Percentiles rank a stretch among this genome's conserved stretches.
Evolutionary conservation across 2,113 vertebrate species (phyloP).

Genomic region (Struthidea cinerea): DNA sequence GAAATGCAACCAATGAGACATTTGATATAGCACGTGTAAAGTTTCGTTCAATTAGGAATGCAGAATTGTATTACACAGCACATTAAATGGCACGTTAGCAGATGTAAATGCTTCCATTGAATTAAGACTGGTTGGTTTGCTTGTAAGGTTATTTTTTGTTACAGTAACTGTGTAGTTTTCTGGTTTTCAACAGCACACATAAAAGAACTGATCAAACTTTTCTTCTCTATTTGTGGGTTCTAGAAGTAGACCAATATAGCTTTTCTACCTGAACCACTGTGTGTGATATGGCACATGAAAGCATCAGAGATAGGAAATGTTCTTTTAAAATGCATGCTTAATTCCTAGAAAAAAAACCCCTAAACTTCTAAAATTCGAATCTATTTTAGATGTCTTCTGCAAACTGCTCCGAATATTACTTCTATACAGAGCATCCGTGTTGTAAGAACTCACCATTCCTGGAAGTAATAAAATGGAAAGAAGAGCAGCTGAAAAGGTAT

Average conservation of each 20-base stretch:
- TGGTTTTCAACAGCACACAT: neutral
- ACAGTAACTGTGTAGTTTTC: neutral
- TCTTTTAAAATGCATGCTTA: neutral
- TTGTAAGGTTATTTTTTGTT: neutral
- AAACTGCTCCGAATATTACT: neutral
- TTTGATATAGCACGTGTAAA: neutral
- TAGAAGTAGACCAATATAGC: neutral
- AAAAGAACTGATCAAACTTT: neutral
- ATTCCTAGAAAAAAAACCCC: neutral
- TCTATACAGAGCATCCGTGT: neutral
- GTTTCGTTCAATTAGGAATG: slow-evolving; percentile 31
- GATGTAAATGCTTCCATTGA: slow-evolving; percentile 7
- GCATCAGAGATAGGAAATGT: neutral
- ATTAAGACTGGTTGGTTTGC: neutral
- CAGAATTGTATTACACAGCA: slow-evolving; percentile 27
- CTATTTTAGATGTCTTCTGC: neutral
- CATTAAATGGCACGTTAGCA: slow-evolving; percentile 44
- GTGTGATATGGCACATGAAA: neutral
- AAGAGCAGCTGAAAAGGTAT: neutral
- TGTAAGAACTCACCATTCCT: neutral
- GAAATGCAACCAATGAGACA: neutral
- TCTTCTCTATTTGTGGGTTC: neutral
- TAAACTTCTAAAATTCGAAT: neutral
- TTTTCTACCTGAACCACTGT: neutral
- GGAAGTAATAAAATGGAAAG: neutral